Conservation (phyloP, 2,888 invertebrate genomes). For the Netelia virgata region DNA sequence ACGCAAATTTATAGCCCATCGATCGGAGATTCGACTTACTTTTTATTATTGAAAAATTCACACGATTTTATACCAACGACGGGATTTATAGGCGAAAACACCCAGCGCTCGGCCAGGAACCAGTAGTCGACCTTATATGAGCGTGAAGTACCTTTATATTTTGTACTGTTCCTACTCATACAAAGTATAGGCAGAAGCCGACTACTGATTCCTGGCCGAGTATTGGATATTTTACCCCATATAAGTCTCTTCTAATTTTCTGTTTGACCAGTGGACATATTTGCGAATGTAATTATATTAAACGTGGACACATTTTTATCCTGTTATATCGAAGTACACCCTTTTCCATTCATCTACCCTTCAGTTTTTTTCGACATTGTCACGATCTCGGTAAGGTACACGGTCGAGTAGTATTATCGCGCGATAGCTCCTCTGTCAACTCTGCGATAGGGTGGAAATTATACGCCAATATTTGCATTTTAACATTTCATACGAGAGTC, state of each 20-base stretch:
- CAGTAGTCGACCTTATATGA: too few species aligned
- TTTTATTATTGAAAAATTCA: neutral
- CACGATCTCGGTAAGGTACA: constrained; percentile 29
- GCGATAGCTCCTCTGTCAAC: constrained; percentile 33
- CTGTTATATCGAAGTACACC: neutral
- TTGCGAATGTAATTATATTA: constrained; percentile 51
- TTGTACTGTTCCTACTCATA: too few species aligned
- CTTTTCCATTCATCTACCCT: constrained; percentile 6
- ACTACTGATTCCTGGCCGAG: too few species aligned
- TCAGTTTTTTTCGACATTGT: constrained; percentile 16
- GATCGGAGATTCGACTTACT: neutral
- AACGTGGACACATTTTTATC: constrained; percentile 31
- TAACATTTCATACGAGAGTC: constrained; percentile 42
- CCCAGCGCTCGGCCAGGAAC: too few species aligned
- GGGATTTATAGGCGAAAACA: too few species aligned
- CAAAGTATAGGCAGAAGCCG: too few species aligned
- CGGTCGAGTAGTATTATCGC: constrained; percentile 30
- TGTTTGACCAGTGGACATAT: constrained; percentile 37
- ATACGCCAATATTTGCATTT: constrained; percentile 63
- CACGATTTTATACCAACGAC: neutral
- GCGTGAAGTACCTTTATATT: too few species aligned
- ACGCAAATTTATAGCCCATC: neutral
- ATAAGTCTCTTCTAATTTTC: constrained; percentile 1
- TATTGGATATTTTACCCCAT: too few species aligned
- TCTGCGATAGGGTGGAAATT: constrained; percentile 53